Base-by-base conservation (phyloP, 2,888 invertebrate genomes). In the Resseliella maxima region DNA sequence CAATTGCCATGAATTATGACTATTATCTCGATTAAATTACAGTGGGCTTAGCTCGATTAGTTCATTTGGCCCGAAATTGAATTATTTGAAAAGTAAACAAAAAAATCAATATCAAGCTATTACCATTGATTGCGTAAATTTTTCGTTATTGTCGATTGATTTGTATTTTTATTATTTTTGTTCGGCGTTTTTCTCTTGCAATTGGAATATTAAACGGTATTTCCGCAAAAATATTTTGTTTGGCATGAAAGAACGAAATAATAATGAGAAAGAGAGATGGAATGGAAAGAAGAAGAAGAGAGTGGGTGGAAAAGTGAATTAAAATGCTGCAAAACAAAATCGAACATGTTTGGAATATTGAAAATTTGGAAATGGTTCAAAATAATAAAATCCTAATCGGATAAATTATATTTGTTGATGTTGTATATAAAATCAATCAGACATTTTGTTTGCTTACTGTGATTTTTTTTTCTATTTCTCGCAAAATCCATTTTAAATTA, bases 401-500 rank as follows among this genome's bases (percentile, higher is more conserved):
- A 72, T 72, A n/a, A 72, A 72, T 18, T 31, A 18, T 31, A 31
- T 72, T 72, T 15, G 72, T 31, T 31, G 72, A 72, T 72, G 72
- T 18, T 72, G 72, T 18, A n/a, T 72, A 2, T 72, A 72, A 72
- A 72, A 72, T 72, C 72, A 72, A 27, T 72, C 72, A 35, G 31
- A 8, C 72, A 72, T 72, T 31, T 50, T 5, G 31, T 72, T 24
- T 59, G 59, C 18, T 59, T n/a, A 59, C 24, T 59, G 6, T 27
- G 24, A 41, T 5, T 41, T 41, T 41, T 41, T 59, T 5, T 12
- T 3, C 24, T n/a, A 24, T 5, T 50, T 18, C 21, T 59, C 2
- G 24, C 41, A 41, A 59, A 59, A 59, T 72, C 15, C 72, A 72
- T 72, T 72, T 72, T n/a, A 72, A 72, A 72, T 72, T 27, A 72